Conservation (phyloP, 64 coral and sea anemone species). For the Cladopsammia gracilis region DNA sequence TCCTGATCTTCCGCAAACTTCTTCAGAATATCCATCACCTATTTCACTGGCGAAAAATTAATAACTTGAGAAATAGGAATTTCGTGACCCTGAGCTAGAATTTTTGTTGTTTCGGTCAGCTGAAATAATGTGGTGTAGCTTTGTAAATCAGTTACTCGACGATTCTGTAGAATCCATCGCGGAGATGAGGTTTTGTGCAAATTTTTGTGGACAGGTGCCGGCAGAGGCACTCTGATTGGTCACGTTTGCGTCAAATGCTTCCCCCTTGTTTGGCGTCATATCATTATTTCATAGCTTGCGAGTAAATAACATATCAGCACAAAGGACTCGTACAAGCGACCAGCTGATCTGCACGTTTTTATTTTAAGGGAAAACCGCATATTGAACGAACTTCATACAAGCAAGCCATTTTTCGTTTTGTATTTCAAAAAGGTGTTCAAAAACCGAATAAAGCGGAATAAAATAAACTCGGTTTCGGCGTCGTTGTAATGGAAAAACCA, state of each 20-base stretch:
- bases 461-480: not conserved
- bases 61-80: not conserved
- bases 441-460: not conserved
- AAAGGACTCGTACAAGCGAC: not conserved
- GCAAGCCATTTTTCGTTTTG: not conserved
- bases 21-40: conserved; percentile 13
- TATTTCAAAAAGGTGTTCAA: not conserved
- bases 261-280: not conserved
- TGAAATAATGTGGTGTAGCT: not conserved
- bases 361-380: not conserved
- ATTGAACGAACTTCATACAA: too few relatives aligned
- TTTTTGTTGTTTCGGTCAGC: not conserved
- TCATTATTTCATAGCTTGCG: conserved; percentile 18
- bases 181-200: not conserved
- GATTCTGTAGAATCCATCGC: not conserved
- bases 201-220: conserved; percentile 13
- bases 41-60: too few relatives aligned
- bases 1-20: conserved; percentile 34
- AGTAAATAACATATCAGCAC: not conserved
- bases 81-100: not conserved
- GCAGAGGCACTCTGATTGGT: not conserved
- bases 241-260: not conserved
- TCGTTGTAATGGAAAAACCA: not conserved
- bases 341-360: not conserved
- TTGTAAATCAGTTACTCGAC: not conserved